A percentile compares a stretch with the other conserved stretches of the same genome.
Conservation (phyloP, 2,113 vertebrate species). For the Dicentrarchus labrax region DNA sequence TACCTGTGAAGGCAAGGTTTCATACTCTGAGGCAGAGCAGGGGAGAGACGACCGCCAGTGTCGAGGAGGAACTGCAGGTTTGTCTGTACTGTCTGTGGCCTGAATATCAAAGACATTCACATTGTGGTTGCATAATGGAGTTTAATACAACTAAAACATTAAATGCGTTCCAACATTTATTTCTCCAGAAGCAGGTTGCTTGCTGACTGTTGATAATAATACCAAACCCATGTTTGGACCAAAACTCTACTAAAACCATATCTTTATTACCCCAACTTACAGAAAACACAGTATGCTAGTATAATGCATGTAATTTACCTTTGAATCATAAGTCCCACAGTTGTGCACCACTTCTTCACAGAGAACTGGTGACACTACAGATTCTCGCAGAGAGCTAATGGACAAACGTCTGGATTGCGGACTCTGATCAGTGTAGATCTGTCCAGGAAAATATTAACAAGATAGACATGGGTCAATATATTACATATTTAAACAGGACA, state of each 20-base stretch:
- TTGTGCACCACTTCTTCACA: not conserved
- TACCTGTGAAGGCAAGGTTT: constrained; percentile 25
- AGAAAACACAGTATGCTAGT: not conserved
- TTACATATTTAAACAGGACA: no score
- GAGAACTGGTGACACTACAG: not conserved
- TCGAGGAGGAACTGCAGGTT: constrained; percentile 29
- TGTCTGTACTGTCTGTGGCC: not conserved
- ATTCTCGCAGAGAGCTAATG: not conserved
- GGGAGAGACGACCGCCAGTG: not conserved
- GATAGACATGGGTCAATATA: not conserved
- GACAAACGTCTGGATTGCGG: not conserved
- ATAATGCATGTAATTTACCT: not conserved
- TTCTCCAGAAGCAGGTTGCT: no score
- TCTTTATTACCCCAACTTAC: not conserved
- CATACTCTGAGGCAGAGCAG: not conserved
- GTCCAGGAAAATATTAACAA: not conserved
- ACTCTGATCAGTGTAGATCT: not conserved
- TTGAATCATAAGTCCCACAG: not conserved
- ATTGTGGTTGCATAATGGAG: not conserved
- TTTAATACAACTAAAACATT: not conserved
- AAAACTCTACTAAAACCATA: not conserved
- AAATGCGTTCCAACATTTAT: not conserved
- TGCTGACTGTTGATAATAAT: not conserved
- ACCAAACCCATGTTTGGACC: not conserved
- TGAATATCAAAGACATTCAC: constrained; percentile 25